Conservation (phyloP, 2,113 vertebrate genomes). For the Suncus etruscus region DNA sequence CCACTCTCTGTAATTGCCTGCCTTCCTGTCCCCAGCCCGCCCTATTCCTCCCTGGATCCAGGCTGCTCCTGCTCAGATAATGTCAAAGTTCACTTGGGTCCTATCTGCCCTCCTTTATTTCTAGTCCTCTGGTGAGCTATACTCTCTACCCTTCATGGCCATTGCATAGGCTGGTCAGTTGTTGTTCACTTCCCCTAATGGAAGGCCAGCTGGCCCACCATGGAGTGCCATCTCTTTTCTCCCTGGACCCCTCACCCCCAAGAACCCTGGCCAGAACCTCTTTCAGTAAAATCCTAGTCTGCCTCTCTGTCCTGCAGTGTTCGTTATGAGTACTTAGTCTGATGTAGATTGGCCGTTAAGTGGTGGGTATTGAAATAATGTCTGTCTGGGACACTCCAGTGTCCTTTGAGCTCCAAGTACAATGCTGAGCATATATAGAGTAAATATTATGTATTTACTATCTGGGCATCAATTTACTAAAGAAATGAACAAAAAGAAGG, state of each 20-base stretch:
- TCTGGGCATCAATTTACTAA: not conserved
- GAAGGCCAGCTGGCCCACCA: not conserved
- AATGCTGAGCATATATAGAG: not conserved
- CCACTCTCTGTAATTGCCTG: not conserved
- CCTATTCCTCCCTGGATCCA: accelerated
- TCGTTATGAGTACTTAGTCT: not conserved
- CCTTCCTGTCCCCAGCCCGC: not conserved
- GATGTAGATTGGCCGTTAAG: not conserved
- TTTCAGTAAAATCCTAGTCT: not conserved
- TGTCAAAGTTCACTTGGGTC: not conserved
- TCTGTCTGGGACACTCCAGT: not conserved
- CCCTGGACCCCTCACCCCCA: not conserved
- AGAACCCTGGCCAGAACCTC: not conserved
- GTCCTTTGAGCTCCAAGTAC: not conserved
- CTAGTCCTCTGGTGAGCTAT: not conserved
- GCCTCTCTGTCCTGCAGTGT: too few relatives aligned
- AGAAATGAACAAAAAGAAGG: not conserved
- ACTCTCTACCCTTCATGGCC: not conserved
- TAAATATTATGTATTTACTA: not conserved
- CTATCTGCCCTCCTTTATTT: too few relatives aligned
- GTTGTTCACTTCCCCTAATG: not conserved
- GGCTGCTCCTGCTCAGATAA: not conserved
- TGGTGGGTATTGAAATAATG: not conserved
- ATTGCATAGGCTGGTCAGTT: not conserved
- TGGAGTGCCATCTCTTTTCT: not conserved